Evolutionary conservation across 2,113 vertebrate genomes (phyloP).

Genomic region (Synchiropus splendidus): DNA sequence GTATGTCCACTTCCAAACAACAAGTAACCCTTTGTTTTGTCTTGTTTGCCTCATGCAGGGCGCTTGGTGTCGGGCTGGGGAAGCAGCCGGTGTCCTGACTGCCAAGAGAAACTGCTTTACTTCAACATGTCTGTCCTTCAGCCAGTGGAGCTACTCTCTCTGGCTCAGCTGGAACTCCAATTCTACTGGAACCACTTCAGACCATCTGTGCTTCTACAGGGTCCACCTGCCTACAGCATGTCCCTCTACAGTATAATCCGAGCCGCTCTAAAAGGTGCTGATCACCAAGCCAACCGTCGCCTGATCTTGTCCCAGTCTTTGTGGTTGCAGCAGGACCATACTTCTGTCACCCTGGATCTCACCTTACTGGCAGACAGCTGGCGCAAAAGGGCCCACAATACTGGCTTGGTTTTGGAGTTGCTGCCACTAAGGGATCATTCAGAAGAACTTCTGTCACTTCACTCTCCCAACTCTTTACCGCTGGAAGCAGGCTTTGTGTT

Average conservation of each 20-base stretch:
- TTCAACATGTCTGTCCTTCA: constrained; percentile 84
- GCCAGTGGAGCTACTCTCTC: constrained; percentile 68
- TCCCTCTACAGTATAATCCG: constrained; percentile 58
- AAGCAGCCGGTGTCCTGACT: constrained; percentile 36
- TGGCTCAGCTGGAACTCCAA: constrained; percentile 75
- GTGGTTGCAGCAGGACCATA: constrained; percentile 36
- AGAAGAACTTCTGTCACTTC: constrained; percentile 21
- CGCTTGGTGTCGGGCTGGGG: constrained; percentile 30
- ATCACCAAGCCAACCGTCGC: constrained; percentile 21
- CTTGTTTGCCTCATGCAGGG: constrained; percentile 18
- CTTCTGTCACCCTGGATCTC: constrained; percentile 69
- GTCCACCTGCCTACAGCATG: constrained; percentile 50
- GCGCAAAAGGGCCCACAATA: constrained; percentile 40
- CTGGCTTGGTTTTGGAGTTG: constrained; percentile 69
- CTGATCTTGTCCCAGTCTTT: constrained; percentile 70
- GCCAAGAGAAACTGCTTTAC: constrained; percentile 71
- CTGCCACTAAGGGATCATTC: constrained; percentile 10
- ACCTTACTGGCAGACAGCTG: constrained; percentile 57
- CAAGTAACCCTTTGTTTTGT: not conserved
- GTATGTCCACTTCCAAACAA: too few species aligned
- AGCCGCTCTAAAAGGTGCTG: constrained; percentile 38
- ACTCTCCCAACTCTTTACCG: not conserved
- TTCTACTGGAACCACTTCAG: constrained; percentile 62
- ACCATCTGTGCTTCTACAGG: constrained; percentile 1
- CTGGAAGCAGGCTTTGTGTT: constrained; percentile 5